phyloP scores from a whole-genome alignment of 1,140 invertebrate species.

The Formica exsecta region DNA sequence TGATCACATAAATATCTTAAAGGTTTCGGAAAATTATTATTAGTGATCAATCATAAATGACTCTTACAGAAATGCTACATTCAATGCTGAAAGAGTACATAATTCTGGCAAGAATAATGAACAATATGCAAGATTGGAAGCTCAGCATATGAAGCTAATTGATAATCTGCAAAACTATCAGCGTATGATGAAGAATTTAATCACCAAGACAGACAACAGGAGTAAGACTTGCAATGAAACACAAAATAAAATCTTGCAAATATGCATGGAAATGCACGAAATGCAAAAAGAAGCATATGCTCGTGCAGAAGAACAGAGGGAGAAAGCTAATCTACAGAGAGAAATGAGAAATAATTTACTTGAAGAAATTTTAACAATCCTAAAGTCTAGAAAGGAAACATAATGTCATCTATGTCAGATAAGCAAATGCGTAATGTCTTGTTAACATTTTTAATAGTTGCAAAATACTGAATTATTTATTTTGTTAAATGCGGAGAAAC shows the following conservation, averaged over 20 bases:
- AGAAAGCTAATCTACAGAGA: constrained; percentile 20
- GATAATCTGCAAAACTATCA: constrained; percentile 41
- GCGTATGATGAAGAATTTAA: constrained; percentile 36
- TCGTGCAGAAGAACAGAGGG: constrained; percentile 28
- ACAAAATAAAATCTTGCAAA: constrained; percentile 31
- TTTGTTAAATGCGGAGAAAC: background rate
- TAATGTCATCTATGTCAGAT: constrained; percentile 1
- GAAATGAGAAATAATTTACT: constrained; percentile 29
- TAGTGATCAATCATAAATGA: background rate
- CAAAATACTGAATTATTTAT: constrained; percentile 43
- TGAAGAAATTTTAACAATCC: constrained; percentile 10
- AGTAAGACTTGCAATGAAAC: constrained; percentile 23
- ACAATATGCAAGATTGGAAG: constrained; percentile 41
- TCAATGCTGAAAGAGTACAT: background rate
- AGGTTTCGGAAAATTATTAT: background rate
- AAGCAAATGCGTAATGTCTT: background rate
- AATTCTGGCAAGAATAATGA: background rate
- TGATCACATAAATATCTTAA: constrained; percentile 14
- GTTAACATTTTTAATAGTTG: constrained; percentile 29
- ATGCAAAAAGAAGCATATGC: constrained; percentile 23
- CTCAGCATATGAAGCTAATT: constrained; percentile 20
- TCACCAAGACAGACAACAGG: constrained; percentile 12
- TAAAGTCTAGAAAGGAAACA: constrained; percentile 10
- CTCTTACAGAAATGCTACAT: background rate
- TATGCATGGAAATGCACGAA: constrained; percentile 47